A percentile compares a stretch with the other conserved stretches of the same genome.
These are phyloP conservation scores for Philypnodon macrostomus DNA, from an alignment of 2,797 vertebrate species.

Conservation along the genomic window DNA sequence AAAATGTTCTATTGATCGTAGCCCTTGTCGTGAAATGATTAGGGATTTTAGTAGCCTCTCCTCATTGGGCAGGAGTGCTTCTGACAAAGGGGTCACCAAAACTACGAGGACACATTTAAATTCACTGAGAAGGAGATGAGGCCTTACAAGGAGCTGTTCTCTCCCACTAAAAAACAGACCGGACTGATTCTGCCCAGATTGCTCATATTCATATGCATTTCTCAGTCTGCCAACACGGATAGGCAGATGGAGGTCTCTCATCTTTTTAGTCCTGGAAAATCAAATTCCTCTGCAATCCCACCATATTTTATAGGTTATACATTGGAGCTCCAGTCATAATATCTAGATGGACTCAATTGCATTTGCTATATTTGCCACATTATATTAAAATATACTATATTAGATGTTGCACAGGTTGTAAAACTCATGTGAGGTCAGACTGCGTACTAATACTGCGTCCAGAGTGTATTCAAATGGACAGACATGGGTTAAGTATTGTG, in stretches of 20 bases:
- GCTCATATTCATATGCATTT: conserved; percentile 2
- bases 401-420: no score
- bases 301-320: no score
- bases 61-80: background rate
- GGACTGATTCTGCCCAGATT: conserved; percentile 1
- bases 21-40: background rate
- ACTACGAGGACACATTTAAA: conserved; percentile 2
- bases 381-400: no score
- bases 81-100: conserved; percentile 1
- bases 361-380: no score
- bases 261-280: background rate
- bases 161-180: background rate
- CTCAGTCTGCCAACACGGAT: background rate
- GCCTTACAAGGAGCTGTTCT: background rate
- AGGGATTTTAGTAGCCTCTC: background rate
- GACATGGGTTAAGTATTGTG: no score
- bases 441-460: no score
- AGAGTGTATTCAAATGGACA: no score
- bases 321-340: no score
- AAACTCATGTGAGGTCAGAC: no score
- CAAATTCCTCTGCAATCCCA: background rate
- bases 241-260: background rate
- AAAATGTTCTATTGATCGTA: background rate
- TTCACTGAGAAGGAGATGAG: conserved; percentile 6
- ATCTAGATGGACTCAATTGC: no score